A percentile compares a stretch with the other conserved stretches of the same genome.
Evolutionary conservation across 2,888 invertebrate species (phyloP).

Genomic region (Lacanobia wlatinum): DNA sequence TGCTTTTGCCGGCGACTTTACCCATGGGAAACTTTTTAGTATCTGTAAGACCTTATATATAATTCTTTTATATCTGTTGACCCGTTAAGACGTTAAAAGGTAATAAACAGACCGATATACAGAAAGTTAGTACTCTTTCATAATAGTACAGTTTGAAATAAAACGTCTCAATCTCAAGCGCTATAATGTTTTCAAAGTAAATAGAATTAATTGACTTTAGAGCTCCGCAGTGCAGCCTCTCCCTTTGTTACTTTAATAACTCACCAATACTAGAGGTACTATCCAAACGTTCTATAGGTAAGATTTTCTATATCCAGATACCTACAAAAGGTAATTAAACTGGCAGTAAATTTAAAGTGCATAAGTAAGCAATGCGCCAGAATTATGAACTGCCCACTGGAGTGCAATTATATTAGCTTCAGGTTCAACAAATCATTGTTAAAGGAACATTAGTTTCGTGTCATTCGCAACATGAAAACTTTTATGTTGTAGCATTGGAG

Average conservation of each 20-base stretch:
- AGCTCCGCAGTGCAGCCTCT: no score
- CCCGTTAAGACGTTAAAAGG: no score
- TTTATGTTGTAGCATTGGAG: not conserved
- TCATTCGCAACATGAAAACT: conserved; percentile 12
- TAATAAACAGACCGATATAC: no score
- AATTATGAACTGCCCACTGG: conserved; percentile 42
- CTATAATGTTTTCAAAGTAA: no score
- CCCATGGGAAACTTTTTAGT: not conserved
- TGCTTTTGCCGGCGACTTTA: not conserved
- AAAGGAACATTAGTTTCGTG: conserved; percentile 44
- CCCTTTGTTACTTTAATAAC: not conserved
- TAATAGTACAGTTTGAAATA: no score
- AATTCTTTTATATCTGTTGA: no score
- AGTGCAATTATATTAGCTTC: conserved; percentile 41
- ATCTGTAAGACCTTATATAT: no score
- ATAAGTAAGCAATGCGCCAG: conserved; percentile 17
- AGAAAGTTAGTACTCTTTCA: no score
- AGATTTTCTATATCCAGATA: not conserved
- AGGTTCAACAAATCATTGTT: conserved; percentile 43
- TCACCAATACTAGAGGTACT: not conserved
- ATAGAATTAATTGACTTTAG: no score
- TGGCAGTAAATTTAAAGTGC: conserved; percentile 29
- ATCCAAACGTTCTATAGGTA: not conserved
- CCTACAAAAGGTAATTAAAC: conserved; percentile 23
- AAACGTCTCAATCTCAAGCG: no score